Base-by-base conservation (phyloP, 1,140 invertebrate genomes). In the Nebria ingens region DNA sequence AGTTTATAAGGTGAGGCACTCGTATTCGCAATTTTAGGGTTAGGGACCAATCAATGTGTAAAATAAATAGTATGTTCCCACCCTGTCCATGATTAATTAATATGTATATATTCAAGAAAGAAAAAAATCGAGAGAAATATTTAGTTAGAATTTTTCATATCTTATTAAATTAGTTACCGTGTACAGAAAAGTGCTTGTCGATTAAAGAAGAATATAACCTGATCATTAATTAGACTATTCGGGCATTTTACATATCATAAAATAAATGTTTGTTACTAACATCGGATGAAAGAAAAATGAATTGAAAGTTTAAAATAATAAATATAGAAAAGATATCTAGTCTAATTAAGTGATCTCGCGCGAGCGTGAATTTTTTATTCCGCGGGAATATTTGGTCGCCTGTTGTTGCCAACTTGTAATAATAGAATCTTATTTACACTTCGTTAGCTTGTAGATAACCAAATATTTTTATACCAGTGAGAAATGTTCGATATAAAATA, bases 401-500 rank as follows among this genome's bases (percentile, higher is more conserved):
- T 45, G 40, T 45, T 45, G 40, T 45, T 45, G 40, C 40, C 40
- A 45, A 45, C 17, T 4, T 45, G 4, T 45, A 12, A 9, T 34
- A 34, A 9, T 34, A 34, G n/a, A 45, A n/a, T n/a, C n/a, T n/a
- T n/a, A n/a, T n/a, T n/a, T n/a, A n/a, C n/a, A n/a, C n/a, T n/a
- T n/a, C n/a, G n/a, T n/a, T 34, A 34, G 6, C 6, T 34, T 34
- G 25, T 45, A 45, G 40, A 45, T 45, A 45, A 45, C 40, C 40
- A 45, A 45, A 45, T 45, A 45, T 45, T 45, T 45, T 45, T 45
- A 45, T 45, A 45, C 40, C 40, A 45, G 40, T 45, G 40, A 45
- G 40, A 45, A 17, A 34, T 34, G 25, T 34, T n/a, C 25, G 25
- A 34, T n/a, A n/a, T n/a, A n/a, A n/a, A n/a, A n/a, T n/a, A n/a